Conservation (phyloP, 37 sponge, comb jelly and placozoan species). For the Cliona cf. orientalis region DNA sequence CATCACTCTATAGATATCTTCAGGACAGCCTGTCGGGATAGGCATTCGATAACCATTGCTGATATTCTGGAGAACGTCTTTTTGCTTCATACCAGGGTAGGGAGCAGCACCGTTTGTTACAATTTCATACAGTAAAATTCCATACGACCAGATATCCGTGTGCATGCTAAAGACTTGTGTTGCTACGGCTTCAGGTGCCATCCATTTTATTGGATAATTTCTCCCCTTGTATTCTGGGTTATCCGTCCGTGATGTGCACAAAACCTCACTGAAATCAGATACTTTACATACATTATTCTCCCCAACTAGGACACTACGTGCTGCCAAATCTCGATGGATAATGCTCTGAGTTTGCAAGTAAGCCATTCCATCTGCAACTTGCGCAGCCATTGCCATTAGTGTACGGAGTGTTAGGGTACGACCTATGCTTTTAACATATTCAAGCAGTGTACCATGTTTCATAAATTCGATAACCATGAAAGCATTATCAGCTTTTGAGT, state of each 20-base stretch:
- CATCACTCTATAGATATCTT: slow-evolving; percentile 13
- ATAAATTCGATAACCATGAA: too few relatives aligned
- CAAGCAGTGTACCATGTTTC: too few relatives aligned
- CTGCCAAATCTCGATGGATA: slow-evolving; percentile 75
- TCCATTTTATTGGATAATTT: slow-evolving; percentile 7
- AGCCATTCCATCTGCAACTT: too few relatives aligned
- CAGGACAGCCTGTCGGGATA: slow-evolving; percentile 34
- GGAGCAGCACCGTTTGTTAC: not conserved
- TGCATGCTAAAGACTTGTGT: not conserved
- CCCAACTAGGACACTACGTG: slow-evolving; percentile 55
- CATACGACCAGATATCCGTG: slow-evolving; percentile 12
- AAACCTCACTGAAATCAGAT: not conserved
- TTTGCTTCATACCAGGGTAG: not conserved
- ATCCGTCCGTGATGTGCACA: not conserved
- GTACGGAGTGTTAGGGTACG: too few relatives aligned
- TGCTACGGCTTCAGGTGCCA: not conserved
- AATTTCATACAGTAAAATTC: not conserved
- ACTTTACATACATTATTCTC: not conserved
- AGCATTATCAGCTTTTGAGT: too few relatives aligned
- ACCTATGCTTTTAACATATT: too few relatives aligned
- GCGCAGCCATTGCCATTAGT: too few relatives aligned
- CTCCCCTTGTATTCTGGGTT: not conserved
- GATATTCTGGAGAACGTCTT: not conserved
- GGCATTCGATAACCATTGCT: slow-evolving; percentile 3
- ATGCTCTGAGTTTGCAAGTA: too few relatives aligned